Evolutionary conservation across 1,140 invertebrate genomes (phyloP).

Genomic region (Drosophila chauvacae): DNA sequence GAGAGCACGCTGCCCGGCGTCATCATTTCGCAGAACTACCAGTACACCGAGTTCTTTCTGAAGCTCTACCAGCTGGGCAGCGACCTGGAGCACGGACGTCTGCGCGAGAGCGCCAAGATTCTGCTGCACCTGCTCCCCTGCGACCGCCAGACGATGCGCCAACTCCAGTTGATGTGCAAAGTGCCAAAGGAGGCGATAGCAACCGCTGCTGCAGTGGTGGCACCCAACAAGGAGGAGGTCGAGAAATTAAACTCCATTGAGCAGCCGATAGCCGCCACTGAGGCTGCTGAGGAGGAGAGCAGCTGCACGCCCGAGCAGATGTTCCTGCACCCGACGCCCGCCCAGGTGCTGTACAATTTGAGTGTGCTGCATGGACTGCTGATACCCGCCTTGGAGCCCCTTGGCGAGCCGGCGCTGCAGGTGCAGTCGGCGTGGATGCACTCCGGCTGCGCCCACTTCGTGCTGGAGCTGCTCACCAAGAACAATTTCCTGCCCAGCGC

Average conservation of each 20-base stretch:
- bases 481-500: constrained; percentile 94
- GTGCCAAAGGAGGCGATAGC: constrained; percentile 52
- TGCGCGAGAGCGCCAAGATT: constrained; percentile 93
- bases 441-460: constrained; percentile 90
- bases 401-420: constrained; percentile 92
- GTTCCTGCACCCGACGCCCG: constrained; percentile 90
- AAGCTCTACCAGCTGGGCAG: constrained; percentile 95
- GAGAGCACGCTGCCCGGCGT: constrained; percentile 96
- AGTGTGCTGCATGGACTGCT: constrained; percentile 95
- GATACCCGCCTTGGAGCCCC: constrained; percentile 94
- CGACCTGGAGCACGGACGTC: constrained; percentile 90
- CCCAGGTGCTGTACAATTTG: constrained; percentile 90
- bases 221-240: constrained; percentile 56
- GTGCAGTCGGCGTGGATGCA: constrained; percentile 93
- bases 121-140: constrained; percentile 96
- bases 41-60: constrained; percentile 95
- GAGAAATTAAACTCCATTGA: constrained; percentile 32
- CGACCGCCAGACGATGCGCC: constrained; percentile 90
- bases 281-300: constrained; percentile 23
- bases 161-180: constrained; percentile 87
- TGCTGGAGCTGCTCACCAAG: constrained; percentile 94
- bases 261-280: constrained; percentile 17
- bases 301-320: constrained; percentile 88
- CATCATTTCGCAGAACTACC: constrained; percentile 91
- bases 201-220: neutral